Evolutionary conservation across 2,888 invertebrate genomes (phyloP).

Genomic region (Sminthurides aquaticus): DNA sequence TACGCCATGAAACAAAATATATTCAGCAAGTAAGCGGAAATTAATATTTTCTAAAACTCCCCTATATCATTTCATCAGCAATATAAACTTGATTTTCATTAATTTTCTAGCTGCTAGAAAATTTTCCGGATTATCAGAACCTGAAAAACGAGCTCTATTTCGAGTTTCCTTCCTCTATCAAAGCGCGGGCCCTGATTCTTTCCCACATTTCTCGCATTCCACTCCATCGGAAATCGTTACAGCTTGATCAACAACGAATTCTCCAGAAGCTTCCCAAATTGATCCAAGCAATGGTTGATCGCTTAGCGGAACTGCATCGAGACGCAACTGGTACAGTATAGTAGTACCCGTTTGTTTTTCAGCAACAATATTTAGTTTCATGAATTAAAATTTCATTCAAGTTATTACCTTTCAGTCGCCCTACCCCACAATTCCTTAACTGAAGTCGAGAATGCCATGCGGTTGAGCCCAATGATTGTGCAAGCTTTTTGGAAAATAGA

Average conservation of each 20-base stretch:
- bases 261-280: slow-evolving; percentile 87
- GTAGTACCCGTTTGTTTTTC: slow-evolving; percentile 49
- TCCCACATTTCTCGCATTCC: slow-evolving; percentile 82
- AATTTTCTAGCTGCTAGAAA: too few species aligned
- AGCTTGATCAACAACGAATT: slow-evolving; percentile 73
- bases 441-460: slow-evolving; percentile 96
- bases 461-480: slow-evolving; percentile 89
- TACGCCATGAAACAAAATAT: too few species aligned
- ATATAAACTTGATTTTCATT: too few species aligned
- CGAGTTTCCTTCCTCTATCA: slow-evolving; percentile 76
- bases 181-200: slow-evolving; percentile 85
- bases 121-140: slow-evolving; percentile 84
- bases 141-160: slow-evolving; percentile 93
- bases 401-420: slow-evolving; percentile 64
- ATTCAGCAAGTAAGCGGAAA: too few species aligned
- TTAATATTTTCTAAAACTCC: too few species aligned
- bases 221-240: slow-evolving; percentile 68
- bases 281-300: slow-evolving; percentile 94
- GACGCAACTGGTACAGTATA: slow-evolving; percentile 81
- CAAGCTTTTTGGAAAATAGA: slow-evolving; percentile 95
- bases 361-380: too few species aligned
- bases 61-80: too few species aligned
- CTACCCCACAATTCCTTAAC: slow-evolving; percentile 79
- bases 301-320: slow-evolving; percentile 85
- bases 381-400: too few species aligned